A percentile compares a stretch with the other conserved stretches of the same genome.
phyloP scores from a whole-genome alignment of 2,888 invertebrate species.

The Hetaerina titia region DNA sequence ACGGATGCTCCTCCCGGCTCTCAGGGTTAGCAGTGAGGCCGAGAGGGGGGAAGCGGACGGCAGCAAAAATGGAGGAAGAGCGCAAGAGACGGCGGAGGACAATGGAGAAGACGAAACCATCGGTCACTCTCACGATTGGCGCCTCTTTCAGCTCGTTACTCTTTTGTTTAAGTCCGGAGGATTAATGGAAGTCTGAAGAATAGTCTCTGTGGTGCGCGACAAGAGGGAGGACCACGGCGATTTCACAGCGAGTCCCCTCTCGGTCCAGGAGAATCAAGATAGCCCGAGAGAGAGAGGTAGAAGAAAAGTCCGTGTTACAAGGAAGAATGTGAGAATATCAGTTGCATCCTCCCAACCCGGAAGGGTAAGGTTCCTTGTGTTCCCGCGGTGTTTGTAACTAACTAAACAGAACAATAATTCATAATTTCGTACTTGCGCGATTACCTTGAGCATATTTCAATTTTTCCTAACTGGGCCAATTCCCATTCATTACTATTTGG shows the following conservation, averaged over 20 bases:
- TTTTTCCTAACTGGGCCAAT: not conserved
- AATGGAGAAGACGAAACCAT: slow-evolving; percentile 22
- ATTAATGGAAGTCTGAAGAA: not conserved
- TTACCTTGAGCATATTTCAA: not conserved
- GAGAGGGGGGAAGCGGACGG: slow-evolving; percentile 45
- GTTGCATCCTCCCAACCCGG: not conserved
- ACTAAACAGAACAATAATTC: not conserved
- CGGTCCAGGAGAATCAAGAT: not conserved
- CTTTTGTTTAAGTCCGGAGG: slow-evolving; percentile 33
- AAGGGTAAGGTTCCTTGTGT: not conserved
- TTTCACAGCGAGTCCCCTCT: not conserved
- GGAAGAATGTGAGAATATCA: slow-evolving; percentile 6
- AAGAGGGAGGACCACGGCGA: not conserved
- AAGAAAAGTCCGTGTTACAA: not conserved
- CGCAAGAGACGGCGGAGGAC: not conserved
- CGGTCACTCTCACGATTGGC: slow-evolving; percentile 28
- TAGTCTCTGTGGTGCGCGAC: not conserved
- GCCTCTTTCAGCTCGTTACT: not conserved
- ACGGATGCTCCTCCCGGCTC: slow-evolving; percentile 28
- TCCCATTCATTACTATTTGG: not conserved
- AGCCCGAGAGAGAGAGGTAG: not conserved
- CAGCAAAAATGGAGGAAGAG: slow-evolving; percentile 40
- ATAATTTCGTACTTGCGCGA: not conserved
- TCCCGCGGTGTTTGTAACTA: not conserved
- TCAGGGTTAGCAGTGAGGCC: not conserved